phyloP scores from a whole-genome alignment of 2,888 invertebrate genomes.

The Clanis bilineata region DNA sequence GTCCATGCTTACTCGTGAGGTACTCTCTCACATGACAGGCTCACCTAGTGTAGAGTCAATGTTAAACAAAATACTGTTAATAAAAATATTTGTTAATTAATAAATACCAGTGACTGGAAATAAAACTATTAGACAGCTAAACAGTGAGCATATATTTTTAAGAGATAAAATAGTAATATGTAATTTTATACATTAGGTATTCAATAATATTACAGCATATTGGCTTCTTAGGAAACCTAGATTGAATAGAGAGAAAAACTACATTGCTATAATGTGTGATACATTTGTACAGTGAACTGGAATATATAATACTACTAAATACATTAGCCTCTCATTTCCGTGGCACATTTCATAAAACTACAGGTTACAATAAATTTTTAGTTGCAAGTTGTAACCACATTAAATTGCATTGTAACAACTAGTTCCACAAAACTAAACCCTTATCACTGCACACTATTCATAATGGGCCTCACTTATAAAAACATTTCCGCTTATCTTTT shows the following conservation, averaged over 20 bases:
- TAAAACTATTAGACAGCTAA: slow-evolving; percentile 51
- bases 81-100: too few relatives aligned
- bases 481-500: too few relatives aligned
- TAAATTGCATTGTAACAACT: slow-evolving; percentile 6
- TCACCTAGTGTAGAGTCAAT: too few relatives aligned
- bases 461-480: too few relatives aligned
- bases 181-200: slow-evolving; percentile 7
- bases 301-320: slow-evolving; percentile 15
- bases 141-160: slow-evolving; percentile 58
- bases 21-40: too few relatives aligned
- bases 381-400: background rate
- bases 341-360: slow-evolving; percentile 19
- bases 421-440: slow-evolving; percentile 11
- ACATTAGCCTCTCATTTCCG: slow-evolving; percentile 15
- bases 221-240: slow-evolving; percentile 1
- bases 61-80: too few relatives aligned
- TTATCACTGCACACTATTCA: slow-evolving; percentile 5
- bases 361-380: slow-evolving; percentile 9
- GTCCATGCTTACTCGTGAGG: too few relatives aligned
- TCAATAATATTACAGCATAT: background rate
- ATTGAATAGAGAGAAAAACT: background rate
- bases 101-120: slow-evolving; percentile 27
- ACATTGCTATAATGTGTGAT: background rate
- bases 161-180: slow-evolving; percentile 11
- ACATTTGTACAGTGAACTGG: slow-evolving; percentile 11